phyloP scores from a whole-genome alignment of 2,797 vertebrate species.

The Sebastes itinus region DNA sequence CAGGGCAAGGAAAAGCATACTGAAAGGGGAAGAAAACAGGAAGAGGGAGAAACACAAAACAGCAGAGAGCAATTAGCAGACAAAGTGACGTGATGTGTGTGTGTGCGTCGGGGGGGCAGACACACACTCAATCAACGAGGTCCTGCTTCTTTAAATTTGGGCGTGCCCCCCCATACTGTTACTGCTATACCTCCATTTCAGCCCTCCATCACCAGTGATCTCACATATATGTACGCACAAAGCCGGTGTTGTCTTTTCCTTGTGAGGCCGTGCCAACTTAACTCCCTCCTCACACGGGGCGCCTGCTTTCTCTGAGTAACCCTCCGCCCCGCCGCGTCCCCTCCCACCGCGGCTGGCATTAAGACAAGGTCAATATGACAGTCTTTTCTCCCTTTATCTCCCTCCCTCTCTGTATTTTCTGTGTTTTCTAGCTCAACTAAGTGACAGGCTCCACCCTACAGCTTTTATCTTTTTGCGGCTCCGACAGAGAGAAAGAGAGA shows the following conservation, averaged over 20 bases:
- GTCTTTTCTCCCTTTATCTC: constrained; percentile 58
- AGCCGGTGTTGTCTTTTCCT: constrained; percentile 63
- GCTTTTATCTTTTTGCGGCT: constrained; percentile 76
- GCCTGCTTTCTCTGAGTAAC: constrained; percentile 61
- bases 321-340: constrained; percentile 26
- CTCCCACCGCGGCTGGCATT: constrained; percentile 69
- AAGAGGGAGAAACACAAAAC: constrained; percentile 76
- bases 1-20: constrained; percentile 39
- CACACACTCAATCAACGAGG: constrained; percentile 18
- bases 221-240: constrained; percentile 54
- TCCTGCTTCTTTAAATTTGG: constrained; percentile 62
- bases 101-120: neutral
- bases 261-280: constrained; percentile 64
- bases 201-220: constrained; percentile 40
- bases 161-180: constrained; percentile 39
- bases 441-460: constrained; percentile 75
- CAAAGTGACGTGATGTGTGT: constrained; percentile 59
- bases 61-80: constrained; percentile 74
- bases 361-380: constrained; percentile 82
- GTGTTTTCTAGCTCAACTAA: constrained; percentile 63
- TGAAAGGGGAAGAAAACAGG: constrained; percentile 72
- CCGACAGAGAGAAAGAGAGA: constrained; percentile 40
- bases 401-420: constrained; percentile 45
- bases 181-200: constrained; percentile 49
- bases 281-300: constrained; percentile 61